A percentile compares a stretch with the other conserved stretches of the same genome.
Conservation (phyloP, 2,888 invertebrate genomes). For the Halictus ligatus region DNA sequence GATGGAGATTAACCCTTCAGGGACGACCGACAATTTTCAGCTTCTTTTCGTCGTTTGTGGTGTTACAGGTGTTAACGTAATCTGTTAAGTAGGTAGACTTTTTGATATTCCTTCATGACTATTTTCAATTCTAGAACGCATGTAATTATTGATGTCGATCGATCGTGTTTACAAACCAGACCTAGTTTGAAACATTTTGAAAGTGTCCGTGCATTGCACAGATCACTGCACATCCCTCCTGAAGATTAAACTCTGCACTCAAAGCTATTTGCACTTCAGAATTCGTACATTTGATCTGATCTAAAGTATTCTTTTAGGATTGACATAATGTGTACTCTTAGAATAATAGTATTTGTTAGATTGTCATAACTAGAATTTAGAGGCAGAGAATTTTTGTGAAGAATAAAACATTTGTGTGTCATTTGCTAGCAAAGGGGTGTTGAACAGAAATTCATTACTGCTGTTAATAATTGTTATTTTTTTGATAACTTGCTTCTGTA, state of each 20-base stretch:
- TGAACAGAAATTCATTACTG: background rate
- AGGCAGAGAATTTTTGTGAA: background rate
- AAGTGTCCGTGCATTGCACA: background rate
- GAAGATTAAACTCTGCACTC: background rate
- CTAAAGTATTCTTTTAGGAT: background rate
- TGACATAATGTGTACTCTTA: background rate
- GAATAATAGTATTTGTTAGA: background rate
- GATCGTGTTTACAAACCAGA: background rate
- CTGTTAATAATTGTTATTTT: background rate
- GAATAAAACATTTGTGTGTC: background rate
- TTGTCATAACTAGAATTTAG: background rate
- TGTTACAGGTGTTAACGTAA: background rate
- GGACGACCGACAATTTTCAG: background rate
- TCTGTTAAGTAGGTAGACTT: background rate
- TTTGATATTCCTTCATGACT: background rate
- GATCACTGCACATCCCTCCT: background rate
- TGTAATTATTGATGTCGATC: background rate
- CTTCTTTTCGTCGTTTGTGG: background rate
- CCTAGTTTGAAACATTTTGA: background rate
- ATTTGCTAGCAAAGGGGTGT: too few relatives aligned
- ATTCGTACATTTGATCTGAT: background rate
- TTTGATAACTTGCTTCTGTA: background rate
- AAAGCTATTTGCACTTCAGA: background rate
- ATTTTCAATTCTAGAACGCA: background rate
- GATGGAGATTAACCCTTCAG: background rate